Evolutionary conservation across 1,140 invertebrate species (phyloP).

Genomic region (Psix sp.): DNA sequence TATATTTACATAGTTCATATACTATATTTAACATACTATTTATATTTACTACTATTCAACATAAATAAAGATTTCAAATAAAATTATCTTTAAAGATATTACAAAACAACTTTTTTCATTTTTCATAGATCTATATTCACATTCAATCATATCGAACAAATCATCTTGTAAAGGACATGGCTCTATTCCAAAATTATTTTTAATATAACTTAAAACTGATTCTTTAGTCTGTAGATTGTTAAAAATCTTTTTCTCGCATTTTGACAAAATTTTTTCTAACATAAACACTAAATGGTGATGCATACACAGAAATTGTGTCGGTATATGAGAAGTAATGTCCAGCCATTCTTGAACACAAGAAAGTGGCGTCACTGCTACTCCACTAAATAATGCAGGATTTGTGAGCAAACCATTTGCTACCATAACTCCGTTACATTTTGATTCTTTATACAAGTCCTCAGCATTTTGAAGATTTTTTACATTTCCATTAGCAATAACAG

Average conservation of each 20-base stretch:
- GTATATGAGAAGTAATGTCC: constrained; percentile 79
- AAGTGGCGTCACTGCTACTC: constrained; percentile 82
- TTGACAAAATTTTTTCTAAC: constrained; percentile 88
- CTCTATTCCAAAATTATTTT: constrained; percentile 77
- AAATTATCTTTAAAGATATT: constrained; percentile 50
- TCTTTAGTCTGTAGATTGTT: constrained; percentile 85
- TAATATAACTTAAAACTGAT: constrained; percentile 85
- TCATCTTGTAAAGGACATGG: constrained; percentile 54
- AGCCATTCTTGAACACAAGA: constrained; percentile 92
- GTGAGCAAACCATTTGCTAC: constrained; percentile 90
- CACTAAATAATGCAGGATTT: constrained; percentile 93
- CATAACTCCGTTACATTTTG: constrained; percentile 91
- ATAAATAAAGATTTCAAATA: no score
- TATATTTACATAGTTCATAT: no score
- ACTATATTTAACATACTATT: no score
- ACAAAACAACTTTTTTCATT: constrained; percentile 28
- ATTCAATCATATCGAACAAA: constrained; percentile 65
- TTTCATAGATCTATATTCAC: constrained; percentile 56
- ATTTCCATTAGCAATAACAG: constrained; percentile 95
- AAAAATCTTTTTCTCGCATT: constrained; percentile 84
- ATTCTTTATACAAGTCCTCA: constrained; percentile 80
- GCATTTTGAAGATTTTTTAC: constrained; percentile 86
- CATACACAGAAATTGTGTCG: constrained; percentile 84
- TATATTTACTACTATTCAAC: no score
- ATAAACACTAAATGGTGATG: constrained; percentile 97